Percentiles rank a stretch among this genome's conserved stretches.
Evolutionary conservation across 2,888 invertebrate genomes (phyloP).

Genomic region (Dyspetes luteomarginatus): DNA sequence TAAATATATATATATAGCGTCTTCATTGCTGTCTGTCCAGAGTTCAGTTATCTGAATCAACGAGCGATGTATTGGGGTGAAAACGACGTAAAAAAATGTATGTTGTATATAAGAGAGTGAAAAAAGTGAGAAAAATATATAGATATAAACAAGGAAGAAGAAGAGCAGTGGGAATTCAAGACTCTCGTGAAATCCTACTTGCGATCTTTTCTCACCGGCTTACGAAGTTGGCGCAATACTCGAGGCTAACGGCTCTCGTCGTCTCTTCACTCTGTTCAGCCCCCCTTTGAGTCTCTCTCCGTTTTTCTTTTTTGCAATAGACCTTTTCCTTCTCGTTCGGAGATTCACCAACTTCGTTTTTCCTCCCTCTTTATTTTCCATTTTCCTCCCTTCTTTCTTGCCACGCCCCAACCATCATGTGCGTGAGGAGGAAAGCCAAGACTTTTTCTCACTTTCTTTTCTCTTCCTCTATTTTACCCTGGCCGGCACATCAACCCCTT

Average conservation of each 20-base stretch:
- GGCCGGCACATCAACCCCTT: neutral
- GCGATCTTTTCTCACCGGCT: conserved; percentile 79
- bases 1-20: too few relatives aligned
- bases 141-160: conserved; percentile 28
- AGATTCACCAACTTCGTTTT: conserved; percentile 50
- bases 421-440: too few relatives aligned
- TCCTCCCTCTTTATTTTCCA: conserved; percentile 18
- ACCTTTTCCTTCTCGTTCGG: conserved; percentile 57
- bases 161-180: conserved; percentile 36
- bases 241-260: conserved; percentile 68
- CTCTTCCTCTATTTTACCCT: neutral
- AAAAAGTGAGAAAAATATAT: conserved; percentile 47
- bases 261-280: conserved; percentile 28
- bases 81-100: conserved; percentile 30
- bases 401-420: neutral
- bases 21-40: too few relatives aligned
- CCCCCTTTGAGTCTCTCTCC: conserved; percentile 52
- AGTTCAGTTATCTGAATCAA: too few relatives aligned
- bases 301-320: conserved; percentile 51
- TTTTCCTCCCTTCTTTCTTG: conserved; percentile 9
- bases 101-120: neutral
- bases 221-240: conserved; percentile 81
- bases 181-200: conserved; percentile 76
- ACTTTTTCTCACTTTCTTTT: conserved; percentile 16
- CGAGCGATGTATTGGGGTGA: neutral